Evolutionary conservation across 2,113 vertebrate genomes (phyloP).

Genomic region (Alaudala cheleensis): DNA sequence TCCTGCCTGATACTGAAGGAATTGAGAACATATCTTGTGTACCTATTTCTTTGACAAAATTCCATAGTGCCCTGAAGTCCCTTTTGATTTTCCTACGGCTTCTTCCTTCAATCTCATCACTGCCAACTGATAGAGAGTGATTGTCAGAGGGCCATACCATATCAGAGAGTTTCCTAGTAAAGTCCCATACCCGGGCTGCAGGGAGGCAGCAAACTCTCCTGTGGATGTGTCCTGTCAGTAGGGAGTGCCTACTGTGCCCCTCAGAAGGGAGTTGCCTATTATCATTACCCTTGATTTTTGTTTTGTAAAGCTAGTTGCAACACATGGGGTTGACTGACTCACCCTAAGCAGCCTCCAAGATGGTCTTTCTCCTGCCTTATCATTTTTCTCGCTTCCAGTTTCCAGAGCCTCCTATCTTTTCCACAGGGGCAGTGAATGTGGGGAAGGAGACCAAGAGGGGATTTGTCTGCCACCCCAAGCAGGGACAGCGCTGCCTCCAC

Average conservation of each 20-base stretch:
- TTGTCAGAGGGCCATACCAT: neutral
- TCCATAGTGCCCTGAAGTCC: neutral
- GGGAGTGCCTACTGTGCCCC: too few species aligned
- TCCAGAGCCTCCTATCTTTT: neutral
- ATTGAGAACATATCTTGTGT: neutral
- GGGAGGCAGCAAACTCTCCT: neutral
- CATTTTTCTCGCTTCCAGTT: neutral
- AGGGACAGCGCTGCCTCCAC: neutral
- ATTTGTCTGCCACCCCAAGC: neutral
- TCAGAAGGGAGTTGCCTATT: neutral
- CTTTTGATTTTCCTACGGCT: neutral
- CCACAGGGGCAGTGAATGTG: neutral
- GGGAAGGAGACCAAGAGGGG: neutral
- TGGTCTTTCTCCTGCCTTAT: neutral
- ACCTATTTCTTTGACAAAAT: neutral
- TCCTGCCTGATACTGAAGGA: neutral
- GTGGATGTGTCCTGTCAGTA: too few species aligned
- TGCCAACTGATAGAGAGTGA: neutral
- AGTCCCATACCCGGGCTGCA: neutral
- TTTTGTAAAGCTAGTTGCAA: neutral
- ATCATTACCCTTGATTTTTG: rapidly evolving
- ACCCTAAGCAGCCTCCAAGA: neutral
- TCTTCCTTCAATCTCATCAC: neutral
- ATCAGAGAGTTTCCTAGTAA: neutral
- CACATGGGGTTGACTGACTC: neutral